Conservation (phyloP, 2,113 vertebrate genomes). For the Leucoraja erinaceus region DNA sequence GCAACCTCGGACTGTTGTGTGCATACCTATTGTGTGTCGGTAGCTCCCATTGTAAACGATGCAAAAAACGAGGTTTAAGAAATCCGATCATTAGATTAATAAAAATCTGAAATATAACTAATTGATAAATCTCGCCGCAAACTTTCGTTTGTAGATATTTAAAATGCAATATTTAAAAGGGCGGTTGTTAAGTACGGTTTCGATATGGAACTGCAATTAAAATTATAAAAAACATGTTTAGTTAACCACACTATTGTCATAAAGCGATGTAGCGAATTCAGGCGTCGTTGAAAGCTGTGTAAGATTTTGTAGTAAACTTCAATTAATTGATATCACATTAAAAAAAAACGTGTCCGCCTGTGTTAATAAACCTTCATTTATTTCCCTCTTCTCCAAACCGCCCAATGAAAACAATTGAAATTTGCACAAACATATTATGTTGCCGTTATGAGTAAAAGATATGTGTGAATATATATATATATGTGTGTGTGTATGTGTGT, state of each 20-base stretch:
- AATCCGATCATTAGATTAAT: background rate
- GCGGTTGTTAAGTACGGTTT: background rate
- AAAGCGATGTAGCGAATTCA: background rate
- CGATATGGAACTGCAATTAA: background rate
- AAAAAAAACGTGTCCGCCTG: background rate
- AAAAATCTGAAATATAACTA: background rate
- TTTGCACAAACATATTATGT: constrained; percentile 11
- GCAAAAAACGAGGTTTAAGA: background rate
- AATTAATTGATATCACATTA: background rate
- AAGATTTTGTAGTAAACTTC: background rate
- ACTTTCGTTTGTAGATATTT: background rate
- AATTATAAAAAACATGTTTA: background rate
- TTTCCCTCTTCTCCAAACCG: background rate
- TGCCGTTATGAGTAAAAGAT: background rate
- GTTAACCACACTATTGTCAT: background rate
- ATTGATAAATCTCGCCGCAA: background rate
- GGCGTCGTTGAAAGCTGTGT: background rate
- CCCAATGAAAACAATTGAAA: constrained; percentile 13
- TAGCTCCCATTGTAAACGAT: constrained; percentile 7
- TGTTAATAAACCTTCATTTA: background rate
- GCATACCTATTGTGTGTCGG: background rate
- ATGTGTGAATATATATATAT: background rate
- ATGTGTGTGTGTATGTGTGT: constrained; percentile 45
- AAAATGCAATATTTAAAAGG: background rate
- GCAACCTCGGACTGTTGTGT: background rate